Evolutionary conservation across 2,797 vertebrate genomes (phyloP), one percentile per base, ranked within the genome.

Genomic region (Clamator glandarius): DNA sequence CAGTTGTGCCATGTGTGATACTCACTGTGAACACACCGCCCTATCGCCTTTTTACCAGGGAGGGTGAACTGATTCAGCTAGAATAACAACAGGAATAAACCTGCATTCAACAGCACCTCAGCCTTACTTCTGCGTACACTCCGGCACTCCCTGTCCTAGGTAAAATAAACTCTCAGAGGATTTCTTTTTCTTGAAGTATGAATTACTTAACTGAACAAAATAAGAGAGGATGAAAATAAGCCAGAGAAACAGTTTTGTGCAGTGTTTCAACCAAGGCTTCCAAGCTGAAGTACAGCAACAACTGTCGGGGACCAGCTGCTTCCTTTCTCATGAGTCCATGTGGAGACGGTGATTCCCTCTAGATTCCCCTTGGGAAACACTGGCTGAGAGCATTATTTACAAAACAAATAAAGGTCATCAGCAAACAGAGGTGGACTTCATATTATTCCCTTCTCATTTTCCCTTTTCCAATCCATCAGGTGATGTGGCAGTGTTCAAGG

Each of bases 61-160:
- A 91, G 41, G 59, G 44, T 84, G 74, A 87, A 72, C 66, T 84
- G 70, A 80, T 84, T 93, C 70, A 64, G 67, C 87, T 93, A 87
- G 96, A 96, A 93, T 88, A 94, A 74, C 74, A 93, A 90, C 67
- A 93, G 89, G 83, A 79, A 58, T 85, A 90, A 90, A 79, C 58
- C 67, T 67, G 59, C 6, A 4, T 42, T 52, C 4, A 3, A 31
- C 26, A 59, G 39, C 64, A 54, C n/a, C 91, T 83, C 64, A 31
- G 13, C 63, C 48, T 90, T 44, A 44, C 48, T 36, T 75, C 67
- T 0, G 2, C 23, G 85, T 79, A 8, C 25, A 20, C 29, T 63
- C 59, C 5, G 6, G 63, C 2, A 12, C 59, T 70, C 84, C 57
- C 61, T 12, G 7, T 66, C 63, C 52, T 51, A 26, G 25, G 23